Conservation (phyloP, 1,140 invertebrate species). For the Meloidogyne hapla region DNA sequence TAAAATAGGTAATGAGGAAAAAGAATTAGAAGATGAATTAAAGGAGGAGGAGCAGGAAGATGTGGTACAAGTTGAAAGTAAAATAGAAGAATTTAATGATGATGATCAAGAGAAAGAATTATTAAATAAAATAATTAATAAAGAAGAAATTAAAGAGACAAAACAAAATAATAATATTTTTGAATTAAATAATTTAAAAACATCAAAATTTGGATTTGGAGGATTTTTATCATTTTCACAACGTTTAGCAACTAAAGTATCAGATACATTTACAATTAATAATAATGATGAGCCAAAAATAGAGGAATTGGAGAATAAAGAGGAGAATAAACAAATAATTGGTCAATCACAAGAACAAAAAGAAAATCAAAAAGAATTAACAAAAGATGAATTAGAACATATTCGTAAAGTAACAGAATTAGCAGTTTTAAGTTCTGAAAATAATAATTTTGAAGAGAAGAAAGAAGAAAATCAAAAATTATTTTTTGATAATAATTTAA, state of each 20-base stretch:
- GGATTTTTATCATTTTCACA: background rate
- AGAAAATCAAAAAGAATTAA: background rate
- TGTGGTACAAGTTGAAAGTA: background rate
- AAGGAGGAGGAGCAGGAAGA: too few relatives aligned
- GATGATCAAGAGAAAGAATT: background rate
- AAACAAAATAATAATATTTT: background rate
- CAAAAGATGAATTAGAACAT: constrained; percentile 34
- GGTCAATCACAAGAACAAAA: background rate
- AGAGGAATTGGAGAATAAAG: background rate
- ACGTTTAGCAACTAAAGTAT: constrained; percentile 9
- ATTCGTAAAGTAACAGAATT: constrained; percentile 28
- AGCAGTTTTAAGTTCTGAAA: background rate
- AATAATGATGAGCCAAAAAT: background rate
- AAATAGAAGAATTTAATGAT: background rate
- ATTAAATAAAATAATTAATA: background rate
- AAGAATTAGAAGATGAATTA: background rate
- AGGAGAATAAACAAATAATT: background rate
- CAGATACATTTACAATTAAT: background rate
- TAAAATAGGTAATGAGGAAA: background rate
- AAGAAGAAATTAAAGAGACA: constrained; percentile 13
- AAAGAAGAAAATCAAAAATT: background rate
- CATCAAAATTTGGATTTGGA: background rate
- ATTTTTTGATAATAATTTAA: too few relatives aligned
- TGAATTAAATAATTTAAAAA: background rate
- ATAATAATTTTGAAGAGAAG: background rate